phyloP scores from a whole-genome alignment of 2,797 vertebrate species.

The Pipistrellus kuhlii region DNA sequence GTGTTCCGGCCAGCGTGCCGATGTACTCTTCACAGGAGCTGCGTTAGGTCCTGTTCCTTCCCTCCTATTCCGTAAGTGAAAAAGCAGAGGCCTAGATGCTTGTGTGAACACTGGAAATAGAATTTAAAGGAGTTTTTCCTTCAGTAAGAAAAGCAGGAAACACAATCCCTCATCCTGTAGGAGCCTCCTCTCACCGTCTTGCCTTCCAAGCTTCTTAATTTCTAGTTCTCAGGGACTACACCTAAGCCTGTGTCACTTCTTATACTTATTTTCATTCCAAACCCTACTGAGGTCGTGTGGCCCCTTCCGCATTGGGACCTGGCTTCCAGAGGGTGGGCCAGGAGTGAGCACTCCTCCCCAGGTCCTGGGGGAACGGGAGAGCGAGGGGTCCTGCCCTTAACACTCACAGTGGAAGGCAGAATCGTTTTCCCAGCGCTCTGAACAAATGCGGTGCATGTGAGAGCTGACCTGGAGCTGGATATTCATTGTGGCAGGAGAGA shows the following conservation, averaged over 20 bases:
- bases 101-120: neutral
- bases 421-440: neutral
- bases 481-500: neutral
- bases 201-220: neutral
- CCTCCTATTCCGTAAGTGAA: neutral
- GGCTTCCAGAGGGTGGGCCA: neutral
- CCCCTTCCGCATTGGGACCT: neutral
- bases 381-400: neutral
- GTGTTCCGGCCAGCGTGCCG: neutral
- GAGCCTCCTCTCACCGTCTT: too few species aligned
- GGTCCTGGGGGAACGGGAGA: neutral
- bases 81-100: neutral
- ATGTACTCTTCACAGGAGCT: neutral
- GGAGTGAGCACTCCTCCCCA: neutral
- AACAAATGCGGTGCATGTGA: neutral
- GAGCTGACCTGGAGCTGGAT: neutral
- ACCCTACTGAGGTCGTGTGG: neutral
- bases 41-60: neutral
- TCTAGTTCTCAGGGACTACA: neutral
- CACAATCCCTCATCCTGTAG: neutral
- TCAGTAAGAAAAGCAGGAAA: neutral
- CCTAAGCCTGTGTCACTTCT: neutral
- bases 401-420: neutral
- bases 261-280: neutral
- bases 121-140: conserved; percentile 20